Conservation (phyloP, 2,888 invertebrate genomes). For the Ophion ventricosus region DNA sequence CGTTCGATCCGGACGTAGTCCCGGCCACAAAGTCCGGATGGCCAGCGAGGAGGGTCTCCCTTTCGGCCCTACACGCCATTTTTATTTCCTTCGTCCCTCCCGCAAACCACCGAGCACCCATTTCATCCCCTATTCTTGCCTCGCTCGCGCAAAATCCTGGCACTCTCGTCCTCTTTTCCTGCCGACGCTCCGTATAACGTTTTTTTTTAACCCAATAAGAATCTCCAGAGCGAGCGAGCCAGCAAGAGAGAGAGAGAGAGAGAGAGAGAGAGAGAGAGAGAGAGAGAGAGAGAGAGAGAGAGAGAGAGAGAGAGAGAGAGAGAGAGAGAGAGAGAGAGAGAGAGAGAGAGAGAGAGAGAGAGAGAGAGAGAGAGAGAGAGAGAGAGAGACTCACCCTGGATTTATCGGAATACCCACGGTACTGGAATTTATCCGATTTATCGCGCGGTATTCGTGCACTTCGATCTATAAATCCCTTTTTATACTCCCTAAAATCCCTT, state of each 20-base stretch:
- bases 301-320: background rate
- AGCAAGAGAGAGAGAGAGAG: background rate
- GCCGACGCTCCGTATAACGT: background rate
- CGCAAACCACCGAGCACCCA: background rate
- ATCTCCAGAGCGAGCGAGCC: no score
- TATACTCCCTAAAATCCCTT: background rate
- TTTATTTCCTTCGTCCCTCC: background rate
- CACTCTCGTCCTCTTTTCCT: background rate
- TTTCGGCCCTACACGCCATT: background rate
- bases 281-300: background rate
- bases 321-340: background rate
- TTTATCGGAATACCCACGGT: background rate
- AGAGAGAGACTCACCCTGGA: background rate
- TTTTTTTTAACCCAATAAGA: background rate
- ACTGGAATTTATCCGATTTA: constrained; percentile 36
- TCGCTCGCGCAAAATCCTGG: background rate
- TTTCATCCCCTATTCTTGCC: constrained; percentile 3
- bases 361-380: background rate
- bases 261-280: background rate
- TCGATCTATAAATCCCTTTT: background rate
- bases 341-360: background rate
- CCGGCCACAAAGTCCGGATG: background rate
- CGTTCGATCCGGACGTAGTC: constrained; percentile 15
- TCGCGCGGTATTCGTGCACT: background rate
- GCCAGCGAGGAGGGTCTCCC: background rate